Evolutionary conservation across 2,113 vertebrate species (phyloP).

Genomic region (Meriones unguiculatus): DNA sequence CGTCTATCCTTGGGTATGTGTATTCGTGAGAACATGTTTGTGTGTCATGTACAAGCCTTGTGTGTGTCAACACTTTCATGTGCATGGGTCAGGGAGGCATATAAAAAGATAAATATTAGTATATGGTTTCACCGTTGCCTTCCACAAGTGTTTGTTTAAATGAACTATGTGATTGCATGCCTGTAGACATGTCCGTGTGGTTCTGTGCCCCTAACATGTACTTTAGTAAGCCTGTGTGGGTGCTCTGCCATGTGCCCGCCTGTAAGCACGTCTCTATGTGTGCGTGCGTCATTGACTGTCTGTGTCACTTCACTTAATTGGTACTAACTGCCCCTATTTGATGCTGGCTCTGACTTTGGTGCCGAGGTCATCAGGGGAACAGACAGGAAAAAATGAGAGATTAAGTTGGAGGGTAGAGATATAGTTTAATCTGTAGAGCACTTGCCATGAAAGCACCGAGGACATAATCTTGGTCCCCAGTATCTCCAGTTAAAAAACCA

Average conservation of each 20-base stretch:
- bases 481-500: background rate
- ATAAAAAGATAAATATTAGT: background rate
- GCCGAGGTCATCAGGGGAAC: background rate
- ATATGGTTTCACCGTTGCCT: background rate
- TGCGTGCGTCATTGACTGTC: background rate
- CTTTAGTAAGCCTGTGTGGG: background rate
- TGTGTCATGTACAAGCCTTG: background rate
- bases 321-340: background rate
- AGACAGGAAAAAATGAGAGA: background rate
- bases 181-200: background rate
- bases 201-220: background rate
- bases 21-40: background rate
- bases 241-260: background rate
- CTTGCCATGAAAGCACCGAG: background rate
- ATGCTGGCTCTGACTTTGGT: background rate
- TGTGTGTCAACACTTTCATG: background rate
- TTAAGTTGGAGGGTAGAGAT: background rate
- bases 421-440: background rate
- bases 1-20: background rate
- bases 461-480: background rate
- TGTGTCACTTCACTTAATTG: background rate
- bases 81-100: background rate
- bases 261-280: background rate
- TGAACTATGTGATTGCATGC: background rate
- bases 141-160: background rate